Percentiles rank a stretch among this genome's conserved stretches.
These are phyloP conservation scores for Tetragonula clypearis DNA, from an alignment of 1,140 invertebrate genomes.

Conservation along the genomic window DNA sequence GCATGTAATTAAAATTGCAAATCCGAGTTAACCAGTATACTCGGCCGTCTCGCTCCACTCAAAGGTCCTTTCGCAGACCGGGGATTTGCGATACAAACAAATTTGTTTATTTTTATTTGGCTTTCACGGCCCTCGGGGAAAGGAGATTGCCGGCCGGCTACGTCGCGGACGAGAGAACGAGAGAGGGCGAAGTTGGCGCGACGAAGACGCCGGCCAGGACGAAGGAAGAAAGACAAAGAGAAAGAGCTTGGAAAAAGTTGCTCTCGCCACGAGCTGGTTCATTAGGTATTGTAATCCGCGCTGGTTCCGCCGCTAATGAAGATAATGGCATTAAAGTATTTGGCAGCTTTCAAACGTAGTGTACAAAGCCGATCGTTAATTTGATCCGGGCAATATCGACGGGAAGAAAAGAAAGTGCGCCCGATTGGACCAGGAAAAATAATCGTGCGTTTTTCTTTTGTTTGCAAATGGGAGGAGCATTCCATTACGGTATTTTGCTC, in stretches of 20 bases:
- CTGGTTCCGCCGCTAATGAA: slow-evolving; percentile 76
- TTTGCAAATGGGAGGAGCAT: background rate
- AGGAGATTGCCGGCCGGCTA: slow-evolving; percentile 63
- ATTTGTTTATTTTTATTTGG: slow-evolving; percentile 79
- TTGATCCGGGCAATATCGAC: slow-evolving; percentile 61
- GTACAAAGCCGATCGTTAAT: slow-evolving; percentile 75
- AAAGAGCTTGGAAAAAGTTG: slow-evolving; percentile 72
- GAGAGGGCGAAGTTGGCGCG: background rate
- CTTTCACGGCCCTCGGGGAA: slow-evolving; percentile 60
- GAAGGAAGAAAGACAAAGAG: slow-evolving; percentile 39
- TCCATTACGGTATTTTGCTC: background rate
- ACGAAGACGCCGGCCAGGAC: slow-evolving; percentile 27
- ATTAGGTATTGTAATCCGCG: slow-evolving; percentile 79
- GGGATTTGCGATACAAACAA: slow-evolving; percentile 78
- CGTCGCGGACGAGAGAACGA: background rate
- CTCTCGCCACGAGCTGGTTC: slow-evolving; percentile 73
- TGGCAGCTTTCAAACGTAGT: slow-evolving; percentile 74
- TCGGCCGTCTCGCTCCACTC: slow-evolving; percentile 71
- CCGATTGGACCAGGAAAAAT: background rate
- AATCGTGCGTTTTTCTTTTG: background rate
- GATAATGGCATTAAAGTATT: slow-evolving; percentile 80
- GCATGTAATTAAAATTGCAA: slow-evolving; percentile 79
- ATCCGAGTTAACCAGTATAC: slow-evolving; percentile 77
- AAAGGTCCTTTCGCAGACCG: slow-evolving; percentile 68
- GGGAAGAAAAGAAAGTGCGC: slow-evolving; percentile 58